phyloP scores from a whole-genome alignment of 2,113 vertebrate species.

The Arvicanthis niloticus region DNA sequence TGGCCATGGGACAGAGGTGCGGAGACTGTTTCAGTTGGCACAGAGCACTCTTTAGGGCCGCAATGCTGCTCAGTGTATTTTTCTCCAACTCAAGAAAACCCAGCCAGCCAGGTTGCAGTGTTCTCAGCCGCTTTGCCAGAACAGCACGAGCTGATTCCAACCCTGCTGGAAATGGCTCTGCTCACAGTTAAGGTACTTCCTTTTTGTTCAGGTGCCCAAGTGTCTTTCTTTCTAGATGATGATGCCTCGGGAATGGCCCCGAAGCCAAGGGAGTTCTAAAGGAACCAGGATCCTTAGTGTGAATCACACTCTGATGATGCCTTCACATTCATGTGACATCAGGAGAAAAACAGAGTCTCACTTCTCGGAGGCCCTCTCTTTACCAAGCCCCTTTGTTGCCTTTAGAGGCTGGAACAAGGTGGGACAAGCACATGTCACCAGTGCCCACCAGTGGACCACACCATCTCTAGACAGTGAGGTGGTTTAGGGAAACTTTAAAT shows the following conservation, averaged over 20 bases:
- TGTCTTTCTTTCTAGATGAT: conserved; percentile 53
- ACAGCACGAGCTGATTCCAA: background rate
- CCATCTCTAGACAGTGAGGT: background rate
- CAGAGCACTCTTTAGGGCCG: background rate
- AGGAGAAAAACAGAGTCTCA: background rate
- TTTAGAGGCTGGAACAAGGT: background rate
- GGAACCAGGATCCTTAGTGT: background rate
- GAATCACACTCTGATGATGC: background rate
- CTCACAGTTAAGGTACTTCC: background rate
- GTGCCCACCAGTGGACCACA: background rate
- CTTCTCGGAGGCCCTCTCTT: background rate
- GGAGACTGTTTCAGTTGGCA: background rate
- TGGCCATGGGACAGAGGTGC: background rate
- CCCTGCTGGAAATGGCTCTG: conserved; percentile 44
- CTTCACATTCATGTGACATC: background rate
- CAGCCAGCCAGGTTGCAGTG: background rate
- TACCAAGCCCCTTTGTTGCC: background rate
- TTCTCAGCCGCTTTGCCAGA: background rate
- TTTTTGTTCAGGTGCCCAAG: background rate
- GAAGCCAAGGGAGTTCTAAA: background rate
- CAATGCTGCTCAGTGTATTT: background rate
- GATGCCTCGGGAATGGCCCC: conserved; percentile 31
- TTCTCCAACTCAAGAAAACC: background rate
- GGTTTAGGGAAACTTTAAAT: conserved; percentile 17
- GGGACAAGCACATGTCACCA: too few species aligned